phyloP scores from a whole-genome alignment of 2,888 invertebrate genomes.

The Vannuccia rotundouncinata region DNA sequence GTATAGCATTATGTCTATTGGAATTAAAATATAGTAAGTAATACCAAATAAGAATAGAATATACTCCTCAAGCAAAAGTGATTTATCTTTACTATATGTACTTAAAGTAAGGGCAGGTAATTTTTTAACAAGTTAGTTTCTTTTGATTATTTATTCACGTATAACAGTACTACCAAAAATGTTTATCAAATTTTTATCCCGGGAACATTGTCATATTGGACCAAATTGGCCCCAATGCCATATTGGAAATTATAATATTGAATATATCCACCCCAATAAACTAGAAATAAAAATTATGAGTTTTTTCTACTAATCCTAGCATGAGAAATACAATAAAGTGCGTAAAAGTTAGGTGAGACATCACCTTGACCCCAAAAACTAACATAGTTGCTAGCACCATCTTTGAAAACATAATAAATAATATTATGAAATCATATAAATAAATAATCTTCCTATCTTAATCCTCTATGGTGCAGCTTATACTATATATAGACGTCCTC shows the following conservation, averaged over 20 bases:
- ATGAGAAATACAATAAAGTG: not conserved
- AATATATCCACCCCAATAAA: not conserved
- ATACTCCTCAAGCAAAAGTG: too few relatives aligned
- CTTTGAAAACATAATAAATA: not conserved
- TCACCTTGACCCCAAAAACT: not conserved
- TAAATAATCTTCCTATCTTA: not conserved
- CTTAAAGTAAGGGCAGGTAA: too few relatives aligned
- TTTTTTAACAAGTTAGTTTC: constrained; percentile 2
- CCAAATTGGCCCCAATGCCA: not conserved
- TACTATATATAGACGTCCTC: too few relatives aligned
- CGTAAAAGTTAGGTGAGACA: not conserved
- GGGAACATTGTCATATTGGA: constrained; percentile 15
- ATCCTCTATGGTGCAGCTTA: not conserved
- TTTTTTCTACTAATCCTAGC: not conserved
- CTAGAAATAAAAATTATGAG: not conserved
- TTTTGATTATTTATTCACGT: not conserved
- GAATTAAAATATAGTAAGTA: too few relatives aligned
- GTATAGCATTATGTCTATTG: too few relatives aligned
- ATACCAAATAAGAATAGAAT: too few relatives aligned
- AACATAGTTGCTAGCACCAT: too few relatives aligned
- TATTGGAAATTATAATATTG: constrained; percentile 4
- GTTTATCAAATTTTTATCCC: not conserved
- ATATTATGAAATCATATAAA: not conserved
- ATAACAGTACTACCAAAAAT: not conserved
- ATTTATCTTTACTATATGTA: too few relatives aligned